Evolutionary conservation across 2,797 vertebrate genomes (phyloP), one percentile per base, ranked within the genome.

Genomic region (Apogon talboti): DNA sequence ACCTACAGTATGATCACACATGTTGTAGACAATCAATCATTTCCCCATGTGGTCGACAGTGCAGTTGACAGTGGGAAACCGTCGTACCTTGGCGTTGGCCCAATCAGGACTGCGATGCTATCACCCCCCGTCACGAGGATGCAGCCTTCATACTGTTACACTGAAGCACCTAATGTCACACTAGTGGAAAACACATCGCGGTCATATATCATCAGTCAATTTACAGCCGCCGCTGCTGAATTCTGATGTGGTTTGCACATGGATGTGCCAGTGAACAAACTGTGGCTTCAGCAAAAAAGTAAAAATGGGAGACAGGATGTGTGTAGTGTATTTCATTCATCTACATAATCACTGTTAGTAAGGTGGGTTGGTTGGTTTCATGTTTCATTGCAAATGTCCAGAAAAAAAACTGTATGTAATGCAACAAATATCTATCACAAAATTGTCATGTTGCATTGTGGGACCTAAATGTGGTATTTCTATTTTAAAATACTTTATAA

Each of bases 71-170:
- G 69, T 53, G 37, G 44, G 44, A 65, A 21, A n/a, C 13, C 49
- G 46, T 76, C 52, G 19, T 19, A 42, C 40, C 51, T 64, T 65
- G 76, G 76, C 66, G 8, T 11, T 37, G 15, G 74, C 78, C 71
- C 63, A 46, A 51, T 33, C 24, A 2, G 50, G 51, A 48, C 43
- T 3, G 15, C 42, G 70, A 42, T 38, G 58, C 50, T 42, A 59
- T 63, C 38, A 19, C 42, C 54, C 33, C 76, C 62, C 7, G 35
- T 73, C 67, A 70, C 47, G 64, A 28, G 49, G 54, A 73, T 55
- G 49, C 54, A 44, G 45, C 19, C 50, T 57, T 74, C 64, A 78
- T 52, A 50, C 37, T 54, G 13, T 51, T 51, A 52, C 43, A 56
- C 33, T 47, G 61, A 63, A 46, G 47, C 18, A 16, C 54, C 54